Conservation (phyloP, 2,113 vertebrate genomes). For the Neotoma lepida region DNA sequence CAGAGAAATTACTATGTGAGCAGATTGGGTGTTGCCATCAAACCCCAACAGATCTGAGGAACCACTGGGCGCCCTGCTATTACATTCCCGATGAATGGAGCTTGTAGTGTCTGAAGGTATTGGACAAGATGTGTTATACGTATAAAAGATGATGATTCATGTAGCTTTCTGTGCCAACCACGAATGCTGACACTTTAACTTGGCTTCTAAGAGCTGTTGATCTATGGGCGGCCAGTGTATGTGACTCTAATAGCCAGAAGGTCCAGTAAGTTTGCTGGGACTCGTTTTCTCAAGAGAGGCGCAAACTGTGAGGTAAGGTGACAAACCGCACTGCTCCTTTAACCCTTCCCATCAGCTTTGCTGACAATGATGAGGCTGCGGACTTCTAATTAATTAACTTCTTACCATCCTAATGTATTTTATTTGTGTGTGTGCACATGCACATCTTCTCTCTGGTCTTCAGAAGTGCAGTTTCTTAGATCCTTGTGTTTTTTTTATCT, state of each 20-base stretch:
- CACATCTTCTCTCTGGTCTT: constrained; percentile 3
- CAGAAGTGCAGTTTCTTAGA: constrained; percentile 41
- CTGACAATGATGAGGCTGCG: neutral
- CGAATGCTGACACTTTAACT: constrained; percentile 85
- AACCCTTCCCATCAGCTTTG: neutral
- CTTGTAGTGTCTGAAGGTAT: neutral
- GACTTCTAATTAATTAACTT: neutral
- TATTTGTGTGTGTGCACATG: neutral
- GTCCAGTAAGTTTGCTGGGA: constrained; percentile 97
- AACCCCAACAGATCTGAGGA: neutral
- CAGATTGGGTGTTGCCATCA: neutral
- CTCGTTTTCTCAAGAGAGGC: constrained; percentile 98
- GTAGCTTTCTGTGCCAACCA: neutral
- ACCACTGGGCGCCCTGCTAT: neutral
- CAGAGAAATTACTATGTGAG: neutral
- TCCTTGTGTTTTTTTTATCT: neutral
- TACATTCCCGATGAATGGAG: neutral
- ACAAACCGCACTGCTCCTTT: neutral
- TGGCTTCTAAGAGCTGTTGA: constrained; percentile 91
- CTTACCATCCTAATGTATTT: neutral
- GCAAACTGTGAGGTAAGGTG: constrained; percentile 94
- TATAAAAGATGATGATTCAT: neutral
- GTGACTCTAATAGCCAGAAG: constrained; percentile 97
- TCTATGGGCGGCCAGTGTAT: constrained; percentile 96
- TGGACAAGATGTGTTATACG: neutral